Base-by-base conservation (phyloP, 1,140 invertebrate species). In the Solen grandis region DNA sequence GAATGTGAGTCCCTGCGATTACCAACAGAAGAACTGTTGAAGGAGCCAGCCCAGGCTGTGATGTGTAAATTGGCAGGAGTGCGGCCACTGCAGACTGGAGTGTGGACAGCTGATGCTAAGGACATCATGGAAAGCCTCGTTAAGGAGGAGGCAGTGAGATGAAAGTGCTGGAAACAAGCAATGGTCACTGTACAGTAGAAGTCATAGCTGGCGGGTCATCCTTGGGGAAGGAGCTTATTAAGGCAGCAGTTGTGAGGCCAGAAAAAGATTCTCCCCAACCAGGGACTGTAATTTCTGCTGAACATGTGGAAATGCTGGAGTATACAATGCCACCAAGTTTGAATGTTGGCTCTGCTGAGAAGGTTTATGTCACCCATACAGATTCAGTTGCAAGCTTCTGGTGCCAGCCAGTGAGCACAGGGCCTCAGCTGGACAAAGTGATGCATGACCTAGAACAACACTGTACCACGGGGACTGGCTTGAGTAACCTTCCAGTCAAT, bases 391-490 rank as follows among this genome's bases (percentile, higher is more conserved):
- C 84, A 29, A 85, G 80, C 31, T 89, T 90, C 74, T 89, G 81
- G 81, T 79, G 80, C 60, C 89, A 89, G 57, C 83, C 93, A 16
- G 78, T 62, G 16, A 86, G 80, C 50, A 41, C 72, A 36, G 75
- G 57, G 62, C 63, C 79, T 25, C 87, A 91, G 16, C 84, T 94
- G 8, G 89, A 93, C 29, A 16, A 77, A n/a, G 35, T 94, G 4
- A 94, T 93, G 92, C 87, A 89, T 27, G 75, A 81, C 14, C 59
- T 89, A 16, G 81, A 86, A 50, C 65, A 13, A 3, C 59, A 80
- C 25, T 55, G 62, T 57, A 19, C 76, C 57, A 60, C 50, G 19
- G 54, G 46, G 14, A 29, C 35, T 55, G 52, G 62, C 46, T 10
- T 78, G 19, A 35, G 35, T 4, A 60, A 66, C 29, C 66, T 78